Percentiles rank a stretch among this genome's conserved stretches.
These are phyloP conservation scores for Vanessa tameamea DNA, from an alignment of 1,140 invertebrate species.

Conservation along the genomic window DNA sequence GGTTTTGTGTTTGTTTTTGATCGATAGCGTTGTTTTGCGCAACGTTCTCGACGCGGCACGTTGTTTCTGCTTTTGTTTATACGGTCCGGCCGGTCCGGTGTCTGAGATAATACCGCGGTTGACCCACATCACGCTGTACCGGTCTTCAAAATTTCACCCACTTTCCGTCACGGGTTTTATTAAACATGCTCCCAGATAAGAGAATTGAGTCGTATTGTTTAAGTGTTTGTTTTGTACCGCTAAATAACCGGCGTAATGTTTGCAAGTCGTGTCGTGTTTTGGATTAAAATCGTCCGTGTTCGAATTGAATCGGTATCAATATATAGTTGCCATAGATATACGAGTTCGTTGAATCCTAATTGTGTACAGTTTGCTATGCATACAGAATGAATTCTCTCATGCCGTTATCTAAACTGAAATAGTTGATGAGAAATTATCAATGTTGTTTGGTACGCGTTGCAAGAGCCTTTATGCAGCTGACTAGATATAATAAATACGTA, in stretches of 20 bases:
- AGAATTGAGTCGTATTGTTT: slow-evolving; percentile 39
- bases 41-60: slow-evolving; percentile 33
- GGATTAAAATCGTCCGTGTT: slow-evolving; percentile 47
- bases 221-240: slow-evolving; percentile 39
- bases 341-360: slow-evolving; percentile 36
- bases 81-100: slow-evolving; percentile 13
- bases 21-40: slow-evolving; percentile 24
- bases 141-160: slow-evolving; percentile 48
- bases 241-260: slow-evolving; percentile 37
- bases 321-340: slow-evolving; percentile 18
- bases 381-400: slow-evolving; percentile 45
- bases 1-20: slow-evolving; percentile 68
- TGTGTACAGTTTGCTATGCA: slow-evolving; percentile 25
- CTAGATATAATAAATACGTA: background rate
- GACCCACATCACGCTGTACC: slow-evolving; percentile 49
- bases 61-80: slow-evolving; percentile 40
- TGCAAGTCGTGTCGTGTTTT: slow-evolving; percentile 36
- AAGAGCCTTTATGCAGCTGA: background rate
- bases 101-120: slow-evolving; percentile 26
- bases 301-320: slow-evolving; percentile 43
- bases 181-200: slow-evolving; percentile 41
- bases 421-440: slow-evolving; percentile 13
- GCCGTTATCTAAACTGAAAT: slow-evolving; percentile 50
- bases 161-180: slow-evolving; percentile 30
- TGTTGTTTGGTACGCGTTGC: slow-evolving; percentile 1